Percentiles rank a stretch among this genome's conserved stretches.
Conservation (phyloP, 2,113 vertebrate genomes). For the Ivindomyrus marchei region DNA sequence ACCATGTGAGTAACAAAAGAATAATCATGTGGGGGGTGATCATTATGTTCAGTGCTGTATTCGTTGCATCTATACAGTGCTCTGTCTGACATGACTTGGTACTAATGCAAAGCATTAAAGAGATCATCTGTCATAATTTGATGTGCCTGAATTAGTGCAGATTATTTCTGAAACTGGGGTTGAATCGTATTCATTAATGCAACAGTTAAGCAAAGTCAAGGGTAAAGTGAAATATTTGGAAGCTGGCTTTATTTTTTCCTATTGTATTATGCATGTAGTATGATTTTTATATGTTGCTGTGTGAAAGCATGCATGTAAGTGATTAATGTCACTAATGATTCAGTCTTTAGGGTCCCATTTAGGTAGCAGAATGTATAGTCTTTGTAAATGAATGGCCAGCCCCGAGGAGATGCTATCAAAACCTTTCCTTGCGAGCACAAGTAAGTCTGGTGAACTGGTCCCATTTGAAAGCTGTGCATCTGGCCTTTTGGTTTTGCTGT, state of each 20-base stretch:
- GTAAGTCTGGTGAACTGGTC: constrained; percentile 42
- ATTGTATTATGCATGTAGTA: not conserved
- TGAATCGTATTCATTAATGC: not conserved
- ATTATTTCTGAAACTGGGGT: not conserved
- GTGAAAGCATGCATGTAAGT: not conserved
- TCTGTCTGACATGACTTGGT: constrained; percentile 4
- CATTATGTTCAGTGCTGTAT: not conserved
- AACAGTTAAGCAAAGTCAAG: not conserved
- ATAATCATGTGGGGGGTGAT: not conserved
- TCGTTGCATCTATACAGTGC: not conserved
- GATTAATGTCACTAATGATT: constrained; percentile 11
- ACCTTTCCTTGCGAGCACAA: constrained; percentile 35
- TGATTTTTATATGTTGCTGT: not conserved
- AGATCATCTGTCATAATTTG: not conserved
- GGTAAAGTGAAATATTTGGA: constrained; percentile 9
- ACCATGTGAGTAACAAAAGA: not conserved
- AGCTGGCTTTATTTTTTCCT: not conserved
- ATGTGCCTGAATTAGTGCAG: not conserved
- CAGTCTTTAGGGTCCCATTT: constrained; percentile 20
- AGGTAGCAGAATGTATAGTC: constrained; percentile 27
- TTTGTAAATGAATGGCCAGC: constrained; percentile 38
- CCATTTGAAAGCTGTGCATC: constrained; percentile 16
- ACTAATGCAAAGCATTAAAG: not conserved
- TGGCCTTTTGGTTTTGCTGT: constrained; percentile 1
- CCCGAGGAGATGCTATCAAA: constrained; percentile 35